Evolutionary conservation across 1,140 invertebrate species (phyloP).

Genomic region (Drosophila repletoides): DNA sequence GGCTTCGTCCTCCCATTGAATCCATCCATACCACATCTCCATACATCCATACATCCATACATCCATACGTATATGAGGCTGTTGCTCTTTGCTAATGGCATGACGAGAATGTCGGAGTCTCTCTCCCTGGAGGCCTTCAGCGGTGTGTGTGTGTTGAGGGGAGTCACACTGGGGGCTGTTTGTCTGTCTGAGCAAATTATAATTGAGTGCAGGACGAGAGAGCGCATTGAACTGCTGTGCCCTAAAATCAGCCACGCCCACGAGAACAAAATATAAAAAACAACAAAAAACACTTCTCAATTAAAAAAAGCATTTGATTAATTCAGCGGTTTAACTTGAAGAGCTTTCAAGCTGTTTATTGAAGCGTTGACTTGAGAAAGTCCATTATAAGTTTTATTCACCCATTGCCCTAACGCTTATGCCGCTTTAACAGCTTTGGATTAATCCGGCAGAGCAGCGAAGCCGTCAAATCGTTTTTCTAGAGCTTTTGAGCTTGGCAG

Average conservation of each 20-base stretch:
- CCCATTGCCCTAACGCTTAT: too few relatives aligned
- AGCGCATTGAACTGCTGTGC: conserved; percentile 68
- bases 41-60: background rate
- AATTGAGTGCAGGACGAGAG: conserved; percentile 72
- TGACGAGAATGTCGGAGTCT: conserved; percentile 31
- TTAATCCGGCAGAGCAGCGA: too few relatives aligned
- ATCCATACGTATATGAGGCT: conserved; percentile 23
- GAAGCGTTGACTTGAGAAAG: too few relatives aligned
- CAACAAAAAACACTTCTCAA: background rate
- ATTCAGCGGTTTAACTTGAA: too few relatives aligned
- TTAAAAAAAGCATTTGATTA: conserved; percentile 10
- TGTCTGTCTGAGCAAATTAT: conserved; percentile 70
- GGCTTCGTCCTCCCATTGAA: conserved; percentile 22
- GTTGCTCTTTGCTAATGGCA: conserved; percentile 64
- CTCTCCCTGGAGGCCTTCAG: conserved; percentile 30
- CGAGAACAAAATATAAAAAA: background rate
- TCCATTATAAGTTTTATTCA: too few relatives aligned
- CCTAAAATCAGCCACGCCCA: conserved; percentile 16
- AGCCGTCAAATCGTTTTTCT: too few relatives aligned
- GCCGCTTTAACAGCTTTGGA: too few relatives aligned
- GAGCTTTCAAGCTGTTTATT: too few relatives aligned
- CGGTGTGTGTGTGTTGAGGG: conserved; percentile 1
- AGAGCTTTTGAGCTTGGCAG: too few relatives aligned
- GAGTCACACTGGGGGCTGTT: conserved; percentile 20
- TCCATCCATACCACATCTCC: background rate